phyloP scores from a whole-genome alignment of 2,113 vertebrate species.

The Tor tambroides region DNA sequence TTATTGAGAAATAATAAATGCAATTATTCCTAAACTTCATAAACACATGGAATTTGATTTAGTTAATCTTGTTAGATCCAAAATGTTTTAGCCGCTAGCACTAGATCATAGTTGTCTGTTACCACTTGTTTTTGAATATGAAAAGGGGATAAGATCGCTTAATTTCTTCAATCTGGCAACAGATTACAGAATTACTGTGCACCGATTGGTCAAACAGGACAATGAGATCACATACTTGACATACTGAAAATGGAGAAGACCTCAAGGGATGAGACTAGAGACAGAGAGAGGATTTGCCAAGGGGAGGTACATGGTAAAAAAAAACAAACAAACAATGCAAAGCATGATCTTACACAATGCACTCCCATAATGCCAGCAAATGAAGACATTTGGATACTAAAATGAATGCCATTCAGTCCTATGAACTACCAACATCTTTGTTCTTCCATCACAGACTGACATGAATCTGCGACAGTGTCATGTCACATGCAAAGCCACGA shows the following conservation, averaged over 20 bases:
- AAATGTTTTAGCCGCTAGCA: too few species aligned
- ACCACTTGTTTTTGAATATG: neutral
- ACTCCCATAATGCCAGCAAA: conserved; percentile 38
- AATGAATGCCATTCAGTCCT: conserved; percentile 30
- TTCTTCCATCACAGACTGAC: conserved; percentile 24
- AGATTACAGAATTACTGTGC: conserved; percentile 8
- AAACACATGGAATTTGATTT: neutral
- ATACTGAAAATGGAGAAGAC: conserved; percentile 44
- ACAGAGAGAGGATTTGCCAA: conserved; percentile 48
- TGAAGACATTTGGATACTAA: neutral
- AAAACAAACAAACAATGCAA: conserved; percentile 24
- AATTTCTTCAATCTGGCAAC: conserved; percentile 11
- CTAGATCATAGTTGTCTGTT: neutral
- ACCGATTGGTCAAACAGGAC: conserved; percentile 19
- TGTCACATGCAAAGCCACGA: conserved; percentile 29
- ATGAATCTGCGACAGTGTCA: neutral
- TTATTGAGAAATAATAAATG: neutral
- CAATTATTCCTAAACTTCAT: neutral
- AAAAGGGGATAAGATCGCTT: neutral
- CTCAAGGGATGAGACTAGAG: conserved; percentile 57
- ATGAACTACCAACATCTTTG: conserved; percentile 25
- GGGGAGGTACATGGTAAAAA: conserved; percentile 42
- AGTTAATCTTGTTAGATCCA: neutral
- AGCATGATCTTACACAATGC: conserved; percentile 33
- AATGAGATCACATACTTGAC: conserved; percentile 25